These are phyloP conservation scores for Andrena haemorrhoa DNA, from an alignment of 2,888 invertebrate species.

Conservation along the genomic window DNA sequence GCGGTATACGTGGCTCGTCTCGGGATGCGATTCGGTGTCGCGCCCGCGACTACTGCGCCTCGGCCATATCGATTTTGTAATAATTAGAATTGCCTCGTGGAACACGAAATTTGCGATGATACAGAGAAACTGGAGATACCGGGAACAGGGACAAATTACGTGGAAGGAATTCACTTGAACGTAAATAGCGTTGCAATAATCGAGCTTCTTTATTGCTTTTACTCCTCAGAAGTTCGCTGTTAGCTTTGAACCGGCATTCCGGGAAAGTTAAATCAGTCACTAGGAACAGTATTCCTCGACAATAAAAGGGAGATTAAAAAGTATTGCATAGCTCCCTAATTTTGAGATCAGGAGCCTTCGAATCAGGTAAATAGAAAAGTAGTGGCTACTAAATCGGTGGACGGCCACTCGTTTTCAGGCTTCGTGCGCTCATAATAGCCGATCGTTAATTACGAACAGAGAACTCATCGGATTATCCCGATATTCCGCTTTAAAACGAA, in stretches of 20 bases:
- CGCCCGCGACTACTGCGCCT: constrained; percentile 1
- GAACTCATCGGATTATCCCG: not conserved
- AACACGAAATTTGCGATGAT: constrained; percentile 2
- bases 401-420: not conserved
- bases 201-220: no score
- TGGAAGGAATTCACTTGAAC: not conserved
- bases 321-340: no score
- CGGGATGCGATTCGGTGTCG: constrained; percentile 10
- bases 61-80: not conserved
- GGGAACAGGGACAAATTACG: not conserved
- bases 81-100: not conserved
- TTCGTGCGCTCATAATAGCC: not conserved
- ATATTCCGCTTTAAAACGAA: constrained; percentile 5
- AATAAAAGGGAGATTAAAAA: no score
- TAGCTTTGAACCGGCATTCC: no score
- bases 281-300: no score
- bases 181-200: no score
- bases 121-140: not conserved
- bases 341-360: not conserved
- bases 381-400: not conserved
- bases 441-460: constrained; percentile 4
- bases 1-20: not conserved
- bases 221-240: no score
- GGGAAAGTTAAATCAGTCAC: no score
- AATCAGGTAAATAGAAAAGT: not conserved